These are phyloP conservation scores for Hanleya hanleyi DNA, from an alignment of 2,888 invertebrate genomes.

Conservation along the genomic window DNA sequence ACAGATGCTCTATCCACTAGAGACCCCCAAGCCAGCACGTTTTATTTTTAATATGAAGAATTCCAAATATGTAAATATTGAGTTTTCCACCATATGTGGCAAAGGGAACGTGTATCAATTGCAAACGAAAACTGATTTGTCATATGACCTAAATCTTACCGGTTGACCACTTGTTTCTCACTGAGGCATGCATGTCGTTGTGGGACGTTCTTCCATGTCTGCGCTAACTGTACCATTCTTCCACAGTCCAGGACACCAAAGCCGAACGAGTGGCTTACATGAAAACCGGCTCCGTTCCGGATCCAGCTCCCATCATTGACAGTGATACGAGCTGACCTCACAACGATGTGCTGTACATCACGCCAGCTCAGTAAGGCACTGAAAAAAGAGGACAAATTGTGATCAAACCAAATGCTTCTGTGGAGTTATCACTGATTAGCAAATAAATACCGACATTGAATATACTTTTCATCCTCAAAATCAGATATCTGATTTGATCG, in stretches of 20 bases:
- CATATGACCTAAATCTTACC: conserved; percentile 30
- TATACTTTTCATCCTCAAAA: too few species aligned
- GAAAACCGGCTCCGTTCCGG: conserved; percentile 69
- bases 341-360: conserved; percentile 72
- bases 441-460: too few species aligned
- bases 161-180: conserved; percentile 27
- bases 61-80: too few species aligned
- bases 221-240: conserved; percentile 68
- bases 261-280: conserved; percentile 68
- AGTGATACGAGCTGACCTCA: conserved; percentile 62
- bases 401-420: too few species aligned
- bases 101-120: too few species aligned
- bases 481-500: too few species aligned
- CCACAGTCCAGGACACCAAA: conserved; percentile 71
- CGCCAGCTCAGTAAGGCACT: conserved; percentile 70
- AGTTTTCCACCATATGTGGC: too few species aligned
- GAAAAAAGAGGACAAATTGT: too few species aligned
- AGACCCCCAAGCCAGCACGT: too few species aligned
- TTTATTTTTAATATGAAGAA: too few species aligned
- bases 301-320: conserved; percentile 76
- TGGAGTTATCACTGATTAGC: too few species aligned
- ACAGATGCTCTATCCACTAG: too few species aligned
- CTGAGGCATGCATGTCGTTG: conserved; percentile 68
- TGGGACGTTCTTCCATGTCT: conserved; percentile 67
- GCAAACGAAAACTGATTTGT: background rate